Conservation (phyloP, 2,888 invertebrate species). For the Tinea pellionella region DNA sequence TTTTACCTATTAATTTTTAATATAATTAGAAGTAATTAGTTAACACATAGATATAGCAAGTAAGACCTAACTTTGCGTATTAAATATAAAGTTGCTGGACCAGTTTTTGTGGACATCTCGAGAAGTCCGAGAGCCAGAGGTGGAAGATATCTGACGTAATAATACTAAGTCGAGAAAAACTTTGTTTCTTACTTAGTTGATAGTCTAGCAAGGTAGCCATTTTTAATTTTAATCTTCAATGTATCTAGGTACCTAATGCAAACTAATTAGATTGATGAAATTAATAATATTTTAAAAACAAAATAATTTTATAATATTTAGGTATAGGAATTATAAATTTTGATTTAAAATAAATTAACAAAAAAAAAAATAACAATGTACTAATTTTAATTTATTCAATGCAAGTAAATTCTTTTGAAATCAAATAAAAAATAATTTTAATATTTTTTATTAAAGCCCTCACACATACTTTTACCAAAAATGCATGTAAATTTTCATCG, state of each 20-base stretch:
- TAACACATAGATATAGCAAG: neutral
- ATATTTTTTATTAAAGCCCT: neutral
- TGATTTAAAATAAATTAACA: too few species aligned
- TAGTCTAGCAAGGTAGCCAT: neutral
- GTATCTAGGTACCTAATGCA: neutral
- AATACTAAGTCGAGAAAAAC: slow-evolving; percentile 5
- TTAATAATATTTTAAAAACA: too few species aligned
- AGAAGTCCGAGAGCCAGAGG: neutral
- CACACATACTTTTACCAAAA: neutral
- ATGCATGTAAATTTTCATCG: neutral
- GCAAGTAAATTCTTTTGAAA: too few species aligned
- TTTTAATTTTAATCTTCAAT: neutral
- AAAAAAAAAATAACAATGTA: too few species aligned
- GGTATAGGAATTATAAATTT: too few species aligned
- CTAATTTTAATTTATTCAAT: too few species aligned
- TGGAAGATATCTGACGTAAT: slow-evolving; percentile 4
- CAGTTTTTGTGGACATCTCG: slow-evolving; percentile 1
- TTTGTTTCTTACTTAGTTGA: neutral
- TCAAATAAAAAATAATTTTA: too few species aligned
- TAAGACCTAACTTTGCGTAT: neutral
- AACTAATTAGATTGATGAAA: too few species aligned
- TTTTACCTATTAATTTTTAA: too few species aligned
- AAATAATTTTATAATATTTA: too few species aligned
- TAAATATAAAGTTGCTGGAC: neutral
- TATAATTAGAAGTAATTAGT: neutral